A percentile compares a stretch with the other conserved stretches of the same genome.
These are phyloP conservation scores for Nymphalis io DNA, from an alignment of 1,140 invertebrate species.

Conservation along the genomic window DNA sequence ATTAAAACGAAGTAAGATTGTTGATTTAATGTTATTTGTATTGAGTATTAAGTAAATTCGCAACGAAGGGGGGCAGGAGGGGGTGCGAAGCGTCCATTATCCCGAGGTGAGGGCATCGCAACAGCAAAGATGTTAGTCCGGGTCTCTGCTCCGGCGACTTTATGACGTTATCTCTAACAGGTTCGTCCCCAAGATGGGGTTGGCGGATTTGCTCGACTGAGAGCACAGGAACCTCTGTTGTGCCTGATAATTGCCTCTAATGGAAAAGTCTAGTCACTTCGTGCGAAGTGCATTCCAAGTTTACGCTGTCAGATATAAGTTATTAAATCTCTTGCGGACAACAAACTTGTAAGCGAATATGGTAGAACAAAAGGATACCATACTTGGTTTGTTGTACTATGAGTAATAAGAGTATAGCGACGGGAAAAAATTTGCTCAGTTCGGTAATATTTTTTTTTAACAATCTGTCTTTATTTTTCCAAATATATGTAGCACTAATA, in stretches of 20 bases:
- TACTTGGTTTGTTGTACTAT: not conserved
- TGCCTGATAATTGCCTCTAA: constrained; percentile 78
- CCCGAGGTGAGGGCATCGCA: constrained; percentile 65
- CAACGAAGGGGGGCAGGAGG: constrained; percentile 29
- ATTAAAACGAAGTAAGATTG: constrained; percentile 4
- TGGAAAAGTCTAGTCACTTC: constrained; percentile 79
- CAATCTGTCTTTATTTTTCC: not conserved
- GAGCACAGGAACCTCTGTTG: constrained; percentile 69
- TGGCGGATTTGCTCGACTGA: constrained; percentile 47
- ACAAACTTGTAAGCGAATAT: constrained; percentile 47
- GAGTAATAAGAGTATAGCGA: constrained; percentile 20
- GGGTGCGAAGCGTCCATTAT: constrained; percentile 65
- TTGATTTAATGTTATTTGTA: constrained; percentile 21
- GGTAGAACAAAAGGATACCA: constrained; percentile 20
- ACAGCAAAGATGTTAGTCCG: constrained; percentile 74
- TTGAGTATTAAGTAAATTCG: constrained; percentile 42
- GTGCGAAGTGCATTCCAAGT: constrained; percentile 75
- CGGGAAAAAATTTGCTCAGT: not conserved
- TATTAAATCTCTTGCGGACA: constrained; percentile 66
- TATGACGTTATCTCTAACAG: constrained; percentile 80
- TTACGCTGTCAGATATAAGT: constrained; percentile 70
- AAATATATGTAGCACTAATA: too few species aligned
- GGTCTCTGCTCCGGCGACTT: constrained; percentile 72
- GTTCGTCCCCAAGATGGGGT: constrained; percentile 63
- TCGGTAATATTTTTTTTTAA: not conserved